Conservation (phyloP, 2,888 invertebrate species). For the Chymomyza amoena region DNA sequence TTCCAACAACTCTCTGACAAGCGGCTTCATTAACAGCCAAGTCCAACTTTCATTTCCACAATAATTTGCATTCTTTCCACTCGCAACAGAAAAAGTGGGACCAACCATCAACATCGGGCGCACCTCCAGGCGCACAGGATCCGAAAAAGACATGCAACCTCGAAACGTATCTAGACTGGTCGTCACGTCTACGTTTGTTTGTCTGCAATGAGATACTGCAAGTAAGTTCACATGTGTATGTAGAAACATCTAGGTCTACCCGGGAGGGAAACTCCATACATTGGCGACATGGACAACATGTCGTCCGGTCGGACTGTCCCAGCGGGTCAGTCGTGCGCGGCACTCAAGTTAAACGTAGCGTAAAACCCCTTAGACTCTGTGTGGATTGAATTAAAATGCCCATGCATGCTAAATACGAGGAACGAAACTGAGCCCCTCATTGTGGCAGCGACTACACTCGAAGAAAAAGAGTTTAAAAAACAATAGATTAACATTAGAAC, state of each 20-base stretch:
- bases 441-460: neutral
- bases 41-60: neutral
- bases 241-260: neutral
- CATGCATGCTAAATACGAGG: conserved; percentile 48
- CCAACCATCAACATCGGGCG: conserved; percentile 75
- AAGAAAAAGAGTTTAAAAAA: neutral
- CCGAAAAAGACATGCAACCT: conserved; percentile 79
- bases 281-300: conserved; percentile 5
- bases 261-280: neutral
- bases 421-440: neutral
- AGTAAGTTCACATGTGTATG: conserved; percentile 62
- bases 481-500: no score
- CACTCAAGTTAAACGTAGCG: conserved; percentile 36
- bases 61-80: conserved; percentile 7
- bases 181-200: conserved; percentile 77
- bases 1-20: conserved; percentile 20
- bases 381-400: conserved; percentile 55
- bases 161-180: conserved; percentile 79
- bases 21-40: conserved; percentile 44
- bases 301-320: neutral
- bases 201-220: conserved; percentile 79
- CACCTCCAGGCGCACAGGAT: conserved; percentile 75
- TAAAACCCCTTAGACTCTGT: conserved; percentile 41
- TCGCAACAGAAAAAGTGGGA: conserved; percentile 72
- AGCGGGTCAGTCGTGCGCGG: conserved; percentile 25